phyloP scores from a whole-genome alignment of 2,113 vertebrate genomes.

The Dipodomys stephensi region DNA sequence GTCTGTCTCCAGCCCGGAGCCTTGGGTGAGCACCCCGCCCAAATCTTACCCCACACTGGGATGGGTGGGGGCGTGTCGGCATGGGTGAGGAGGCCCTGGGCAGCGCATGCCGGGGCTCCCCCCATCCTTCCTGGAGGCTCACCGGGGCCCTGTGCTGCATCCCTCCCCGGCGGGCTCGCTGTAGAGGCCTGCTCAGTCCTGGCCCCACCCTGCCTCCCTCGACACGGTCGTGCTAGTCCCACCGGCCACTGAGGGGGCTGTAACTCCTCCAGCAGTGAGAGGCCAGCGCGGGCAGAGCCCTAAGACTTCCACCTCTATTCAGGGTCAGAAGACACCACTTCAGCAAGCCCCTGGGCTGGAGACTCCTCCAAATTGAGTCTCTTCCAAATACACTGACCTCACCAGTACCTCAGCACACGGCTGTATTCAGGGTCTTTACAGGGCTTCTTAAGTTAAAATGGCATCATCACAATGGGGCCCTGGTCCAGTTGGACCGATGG shows the following conservation, averaged over 20 bases:
- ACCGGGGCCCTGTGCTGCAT: background rate
- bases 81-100: accelerated
- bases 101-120: accelerated
- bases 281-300: too few relatives aligned
- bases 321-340: background rate
- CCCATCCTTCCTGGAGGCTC: background rate
- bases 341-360: too few relatives aligned
- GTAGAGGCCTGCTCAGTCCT: too few relatives aligned
- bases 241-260: background rate
- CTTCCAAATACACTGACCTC: background rate
- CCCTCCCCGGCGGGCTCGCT: too few relatives aligned
- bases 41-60: background rate
- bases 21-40: background rate
- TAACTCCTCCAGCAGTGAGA: background rate
- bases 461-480: accelerated
- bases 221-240: too few relatives aligned
- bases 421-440: background rate
- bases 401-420: background rate
- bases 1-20: background rate
- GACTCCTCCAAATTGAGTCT: background rate
- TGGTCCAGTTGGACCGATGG: accelerated
- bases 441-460: too few relatives aligned
- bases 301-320: accelerated
- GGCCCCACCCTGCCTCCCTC: too few relatives aligned
- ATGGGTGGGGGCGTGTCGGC: too few relatives aligned